Evolutionary conservation across 2,797 vertebrate genomes (phyloP).

Genomic region (Macropus fuliginosus): DNA sequence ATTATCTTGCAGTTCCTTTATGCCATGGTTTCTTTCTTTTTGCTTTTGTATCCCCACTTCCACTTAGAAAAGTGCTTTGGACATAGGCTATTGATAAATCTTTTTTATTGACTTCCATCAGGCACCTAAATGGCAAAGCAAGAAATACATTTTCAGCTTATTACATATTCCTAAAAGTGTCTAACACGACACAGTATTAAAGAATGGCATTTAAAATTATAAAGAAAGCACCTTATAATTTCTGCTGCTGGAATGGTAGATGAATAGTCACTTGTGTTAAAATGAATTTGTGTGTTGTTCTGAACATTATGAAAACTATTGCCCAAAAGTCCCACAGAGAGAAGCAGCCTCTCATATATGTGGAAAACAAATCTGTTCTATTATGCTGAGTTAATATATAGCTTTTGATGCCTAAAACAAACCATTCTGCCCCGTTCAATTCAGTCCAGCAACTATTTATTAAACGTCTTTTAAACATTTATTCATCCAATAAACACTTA

Average conservation of each 20-base stretch:
- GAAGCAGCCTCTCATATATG: neutral
- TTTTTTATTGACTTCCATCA: neutral
- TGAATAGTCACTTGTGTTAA: conserved; percentile 14
- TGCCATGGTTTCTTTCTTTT: neutral
- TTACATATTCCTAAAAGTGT: conserved; percentile 13
- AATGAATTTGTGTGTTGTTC: conserved; percentile 50
- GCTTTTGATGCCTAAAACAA: conserved; percentile 27
- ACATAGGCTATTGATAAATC: neutral
- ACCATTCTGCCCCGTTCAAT: conserved; percentile 31
- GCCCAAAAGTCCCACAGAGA: conserved; percentile 9
- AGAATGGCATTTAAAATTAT: conserved; percentile 40
- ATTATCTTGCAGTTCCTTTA: neutral
- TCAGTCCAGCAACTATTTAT: neutral
- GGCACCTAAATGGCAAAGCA: neutral
- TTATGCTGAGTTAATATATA: conserved; percentile 56
- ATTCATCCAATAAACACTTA: neutral
- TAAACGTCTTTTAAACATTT: neutral
- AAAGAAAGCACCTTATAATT: conserved; percentile 47
- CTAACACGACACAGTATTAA: conserved; percentile 12
- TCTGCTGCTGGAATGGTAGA: neutral
- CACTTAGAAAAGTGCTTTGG: neutral
- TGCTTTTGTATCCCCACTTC: neutral
- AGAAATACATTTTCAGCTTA: conserved; percentile 50
- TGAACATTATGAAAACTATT: conserved; percentile 27
- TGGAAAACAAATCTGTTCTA: conserved; percentile 18